Conservation (phyloP, 2,888 invertebrate genomes). For the Drosophila nr. fundita region DNA sequence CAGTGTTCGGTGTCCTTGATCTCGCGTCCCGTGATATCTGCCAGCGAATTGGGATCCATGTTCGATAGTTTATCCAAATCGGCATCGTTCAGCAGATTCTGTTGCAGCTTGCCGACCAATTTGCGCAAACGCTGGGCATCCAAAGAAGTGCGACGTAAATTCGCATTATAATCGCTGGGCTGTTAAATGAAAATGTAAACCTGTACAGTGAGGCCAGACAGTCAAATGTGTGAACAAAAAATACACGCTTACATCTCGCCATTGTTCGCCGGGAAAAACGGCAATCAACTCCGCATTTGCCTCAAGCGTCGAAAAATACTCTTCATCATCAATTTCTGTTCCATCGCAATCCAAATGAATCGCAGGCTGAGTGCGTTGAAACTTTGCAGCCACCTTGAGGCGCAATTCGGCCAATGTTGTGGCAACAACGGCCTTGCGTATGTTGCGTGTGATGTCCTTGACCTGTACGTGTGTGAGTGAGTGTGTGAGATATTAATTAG, state of each 20-base stretch:
- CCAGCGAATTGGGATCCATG: slow-evolving; percentile 94
- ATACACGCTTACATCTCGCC: slow-evolving; percentile 86
- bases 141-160: slow-evolving; percentile 63
- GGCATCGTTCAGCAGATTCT: slow-evolving; percentile 92
- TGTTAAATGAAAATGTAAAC: slow-evolving; percentile 1
- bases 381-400: slow-evolving; percentile 90
- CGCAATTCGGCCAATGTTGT: slow-evolving; percentile 91
- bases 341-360: slow-evolving; percentile 96
- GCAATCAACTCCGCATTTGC: slow-evolving; percentile 94
- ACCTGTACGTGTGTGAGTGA: slow-evolving; percentile 40
- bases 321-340: slow-evolving; percentile 97
- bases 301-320: slow-evolving; percentile 95
- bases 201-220: background rate
- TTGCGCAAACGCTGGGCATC: slow-evolving; percentile 87
- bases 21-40: slow-evolving; percentile 89
- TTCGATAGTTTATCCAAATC: slow-evolving; percentile 93
- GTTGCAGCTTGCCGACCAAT: slow-evolving; percentile 90
- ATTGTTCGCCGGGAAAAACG: slow-evolving; percentile 90
- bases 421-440: slow-evolving; percentile 93
- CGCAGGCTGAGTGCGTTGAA: slow-evolving; percentile 87
- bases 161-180: slow-evolving; percentile 74
- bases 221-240: background rate
- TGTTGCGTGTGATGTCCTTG: slow-evolving; percentile 90
- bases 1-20: slow-evolving; percentile 87
- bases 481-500: slow-evolving; percentile 34